Evolutionary conservation across 2,888 invertebrate species (phyloP).

Genomic region (Abrostola triplasia): DNA sequence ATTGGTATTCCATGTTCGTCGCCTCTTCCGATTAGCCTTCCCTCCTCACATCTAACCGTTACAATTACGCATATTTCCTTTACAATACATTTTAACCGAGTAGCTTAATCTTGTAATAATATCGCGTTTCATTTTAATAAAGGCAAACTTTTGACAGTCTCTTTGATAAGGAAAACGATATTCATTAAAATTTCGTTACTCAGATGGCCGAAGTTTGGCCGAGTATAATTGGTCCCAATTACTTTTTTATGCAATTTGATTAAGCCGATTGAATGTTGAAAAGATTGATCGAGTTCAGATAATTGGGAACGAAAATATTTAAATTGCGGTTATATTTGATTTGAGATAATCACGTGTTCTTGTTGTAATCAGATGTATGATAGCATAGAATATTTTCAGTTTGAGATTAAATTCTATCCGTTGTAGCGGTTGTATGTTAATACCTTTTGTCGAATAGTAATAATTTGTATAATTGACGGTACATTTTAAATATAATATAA

Average conservation of each 20-base stretch:
- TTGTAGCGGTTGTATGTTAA: too few species aligned
- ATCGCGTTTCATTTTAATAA: slow-evolving; percentile 43
- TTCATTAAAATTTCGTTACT: slow-evolving; percentile 26
- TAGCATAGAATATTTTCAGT: too few species aligned
- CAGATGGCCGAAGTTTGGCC: slow-evolving; percentile 27
- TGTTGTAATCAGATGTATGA: too few species aligned
- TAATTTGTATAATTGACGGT: too few species aligned
- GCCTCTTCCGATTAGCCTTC: too few species aligned
- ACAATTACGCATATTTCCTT: not conserved
- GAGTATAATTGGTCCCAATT: slow-evolving; percentile 43
- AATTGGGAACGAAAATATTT: not conserved
- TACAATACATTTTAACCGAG: not conserved
- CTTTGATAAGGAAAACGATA: slow-evolving; percentile 24
- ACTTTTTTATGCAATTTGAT: slow-evolving; percentile 35
- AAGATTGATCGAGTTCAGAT: slow-evolving; percentile 3
- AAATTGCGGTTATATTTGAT: not conserved
- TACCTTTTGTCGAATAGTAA: too few species aligned
- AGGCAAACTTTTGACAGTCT: slow-evolving; percentile 20
- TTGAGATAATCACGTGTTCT: too few species aligned
- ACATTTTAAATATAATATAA: too few species aligned
- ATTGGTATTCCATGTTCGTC: too few species aligned
- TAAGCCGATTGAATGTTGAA: slow-evolving; percentile 22
- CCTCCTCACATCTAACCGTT: too few species aligned
- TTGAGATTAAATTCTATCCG: too few species aligned
- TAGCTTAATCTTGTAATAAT: slow-evolving; percentile 10